Evolutionary conservation across 2,888 invertebrate species (phyloP).

Genomic region (Acleris sparsana): DNA sequence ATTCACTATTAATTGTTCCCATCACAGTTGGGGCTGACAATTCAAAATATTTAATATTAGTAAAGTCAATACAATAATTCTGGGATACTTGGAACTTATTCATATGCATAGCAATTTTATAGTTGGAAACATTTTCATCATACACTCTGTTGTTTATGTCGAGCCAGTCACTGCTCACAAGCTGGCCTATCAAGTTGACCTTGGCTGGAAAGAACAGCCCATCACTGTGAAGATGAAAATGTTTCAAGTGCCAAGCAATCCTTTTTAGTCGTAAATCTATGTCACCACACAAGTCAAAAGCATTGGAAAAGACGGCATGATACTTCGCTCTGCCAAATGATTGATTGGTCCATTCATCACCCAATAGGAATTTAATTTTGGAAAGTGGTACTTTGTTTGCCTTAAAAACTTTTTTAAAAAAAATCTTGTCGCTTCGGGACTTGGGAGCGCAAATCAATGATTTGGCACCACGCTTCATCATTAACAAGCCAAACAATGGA

Average conservation of each 20-base stretch:
- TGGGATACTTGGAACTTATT: slow-evolving; percentile 85
- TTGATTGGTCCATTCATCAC: slow-evolving; percentile 57
- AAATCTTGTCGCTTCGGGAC: slow-evolving; percentile 61
- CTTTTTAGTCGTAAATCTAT: slow-evolving; percentile 67
- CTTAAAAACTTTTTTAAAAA: slow-evolving; percentile 69
- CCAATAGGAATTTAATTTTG: slow-evolving; percentile 65
- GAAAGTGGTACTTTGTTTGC: slow-evolving; percentile 66
- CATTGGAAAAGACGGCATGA: slow-evolving; percentile 82
- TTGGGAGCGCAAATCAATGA: slow-evolving; percentile 73
- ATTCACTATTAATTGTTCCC: slow-evolving; percentile 48
- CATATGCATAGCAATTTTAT: slow-evolving; percentile 80
- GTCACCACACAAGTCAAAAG: slow-evolving; percentile 83
- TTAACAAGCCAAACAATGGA: slow-evolving; percentile 84
- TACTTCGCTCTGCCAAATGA: slow-evolving; percentile 60
- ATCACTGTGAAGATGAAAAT: slow-evolving; percentile 62
- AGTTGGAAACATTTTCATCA: slow-evolving; percentile 81
- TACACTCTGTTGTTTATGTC: slow-evolving; percentile 82
- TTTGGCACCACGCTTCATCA: slow-evolving; percentile 78
- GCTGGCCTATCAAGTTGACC: slow-evolving; percentile 78
- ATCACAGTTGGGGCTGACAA: slow-evolving; percentile 62
- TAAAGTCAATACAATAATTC: slow-evolving; percentile 78
- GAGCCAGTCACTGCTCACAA: slow-evolving; percentile 85
- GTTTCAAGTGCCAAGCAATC: slow-evolving; percentile 55
- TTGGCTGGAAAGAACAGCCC: slow-evolving; percentile 81
- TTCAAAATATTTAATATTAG: slow-evolving; percentile 65